Evolutionary conservation across 2,113 vertebrate genomes (phyloP).

Genomic region (Poicephalus meyeri): DNA sequence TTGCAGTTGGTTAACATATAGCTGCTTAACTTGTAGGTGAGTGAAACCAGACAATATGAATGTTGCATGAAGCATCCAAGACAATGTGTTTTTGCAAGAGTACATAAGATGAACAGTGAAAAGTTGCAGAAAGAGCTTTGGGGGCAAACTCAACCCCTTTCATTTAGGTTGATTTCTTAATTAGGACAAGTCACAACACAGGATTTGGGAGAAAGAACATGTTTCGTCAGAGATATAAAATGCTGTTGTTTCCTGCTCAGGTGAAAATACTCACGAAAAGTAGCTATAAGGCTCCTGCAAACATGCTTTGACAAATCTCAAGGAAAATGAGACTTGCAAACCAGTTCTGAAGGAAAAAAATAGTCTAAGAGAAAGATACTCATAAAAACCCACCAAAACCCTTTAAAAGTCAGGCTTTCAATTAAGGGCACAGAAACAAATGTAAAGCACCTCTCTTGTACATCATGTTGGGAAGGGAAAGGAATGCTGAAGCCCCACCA

Average conservation of each 20-base stretch:
- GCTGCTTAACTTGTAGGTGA: background rate
- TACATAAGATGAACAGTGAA: background rate
- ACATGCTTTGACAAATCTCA: background rate
- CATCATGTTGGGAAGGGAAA: background rate
- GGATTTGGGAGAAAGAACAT: background rate
- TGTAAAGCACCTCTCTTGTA: background rate
- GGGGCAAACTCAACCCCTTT: background rate
- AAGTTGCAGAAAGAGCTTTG: background rate
- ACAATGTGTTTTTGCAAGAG: background rate
- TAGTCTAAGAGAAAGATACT: background rate
- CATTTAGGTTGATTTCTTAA: background rate
- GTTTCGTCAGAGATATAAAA: background rate
- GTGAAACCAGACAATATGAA: background rate
- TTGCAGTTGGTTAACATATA: background rate
- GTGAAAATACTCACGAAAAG: background rate
- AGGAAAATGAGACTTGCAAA: background rate
- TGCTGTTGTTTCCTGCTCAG: background rate
- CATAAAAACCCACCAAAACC: fast-evolving
- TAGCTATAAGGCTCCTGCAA: background rate
- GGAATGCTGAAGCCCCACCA: background rate
- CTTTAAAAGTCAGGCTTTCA: background rate
- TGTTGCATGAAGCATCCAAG: background rate
- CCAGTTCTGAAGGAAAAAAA: background rate
- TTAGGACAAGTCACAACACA: background rate
- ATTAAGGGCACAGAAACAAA: background rate